Conservation (phyloP, 2,888 invertebrate genomes). For the Agonopterix subpropinquella region DNA sequence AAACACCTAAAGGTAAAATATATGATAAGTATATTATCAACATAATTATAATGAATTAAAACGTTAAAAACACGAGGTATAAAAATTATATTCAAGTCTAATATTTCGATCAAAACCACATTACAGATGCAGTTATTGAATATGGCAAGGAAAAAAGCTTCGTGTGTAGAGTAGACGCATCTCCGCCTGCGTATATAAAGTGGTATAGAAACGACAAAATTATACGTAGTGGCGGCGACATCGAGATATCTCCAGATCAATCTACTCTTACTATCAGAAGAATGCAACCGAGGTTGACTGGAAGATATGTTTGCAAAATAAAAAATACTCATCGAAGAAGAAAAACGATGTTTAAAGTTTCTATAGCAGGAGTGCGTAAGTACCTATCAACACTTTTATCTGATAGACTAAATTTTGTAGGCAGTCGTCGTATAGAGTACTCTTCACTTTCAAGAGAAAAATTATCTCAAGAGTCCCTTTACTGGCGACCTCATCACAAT, state of each 20-base stretch:
- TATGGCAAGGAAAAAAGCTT: conserved; percentile 22
- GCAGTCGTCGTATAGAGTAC: too few species aligned
- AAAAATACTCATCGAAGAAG: conserved; percentile 19
- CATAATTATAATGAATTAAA: too few species aligned
- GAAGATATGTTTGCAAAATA: conserved; percentile 28
- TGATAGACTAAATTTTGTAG: too few species aligned
- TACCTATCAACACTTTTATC: neutral
- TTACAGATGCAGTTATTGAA: conserved; percentile 25
- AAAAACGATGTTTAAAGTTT: conserved; percentile 20
- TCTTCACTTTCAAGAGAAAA: too few species aligned
- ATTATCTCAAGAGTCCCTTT: too few species aligned
- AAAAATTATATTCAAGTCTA: too few species aligned
- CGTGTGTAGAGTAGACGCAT: conserved; percentile 28
- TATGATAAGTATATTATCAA: too few species aligned
- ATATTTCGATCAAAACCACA: neutral
- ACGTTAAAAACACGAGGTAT: too few species aligned
- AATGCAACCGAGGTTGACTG: conserved; percentile 23
- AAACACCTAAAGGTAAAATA: conserved; percentile 24
- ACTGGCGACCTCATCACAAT: too few species aligned
- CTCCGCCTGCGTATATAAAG: conserved; percentile 25
- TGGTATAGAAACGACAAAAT: conserved; percentile 27
- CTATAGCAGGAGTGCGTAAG: conserved; percentile 29
- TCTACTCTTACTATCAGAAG: conserved; percentile 24
- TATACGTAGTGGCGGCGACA: conserved; percentile 14
- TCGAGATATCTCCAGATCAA: conserved; percentile 21